Base-by-base conservation (phyloP, 2,113 vertebrate genomes). In the Felis chaus region DNA sequence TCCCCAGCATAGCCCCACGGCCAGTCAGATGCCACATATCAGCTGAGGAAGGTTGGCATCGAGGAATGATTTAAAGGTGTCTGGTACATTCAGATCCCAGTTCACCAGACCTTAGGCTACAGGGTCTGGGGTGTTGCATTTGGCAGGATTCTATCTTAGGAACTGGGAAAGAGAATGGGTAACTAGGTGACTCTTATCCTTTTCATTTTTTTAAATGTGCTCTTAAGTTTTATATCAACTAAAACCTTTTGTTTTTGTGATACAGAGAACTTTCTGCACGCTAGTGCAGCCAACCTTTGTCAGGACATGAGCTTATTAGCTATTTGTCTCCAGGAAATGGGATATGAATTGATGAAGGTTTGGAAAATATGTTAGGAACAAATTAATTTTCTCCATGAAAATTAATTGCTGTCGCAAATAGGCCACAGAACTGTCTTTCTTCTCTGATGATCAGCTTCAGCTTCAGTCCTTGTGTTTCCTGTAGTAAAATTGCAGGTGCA, bases 41-140 rank as follows among this genome's bases (percentile, higher is more conserved):
- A 97, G 97, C 97, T 95, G 93, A 93, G 83, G 76, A 65, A 41
- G 48, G 48, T 23, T 94, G 96, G 95, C 16, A 1, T 21, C 50
- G 73, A 94, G 27, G 68, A 50, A 14, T 39, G 84, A 23, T 61
- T 74, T 45, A 55, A 66, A 92, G 73, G 80, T 48, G 66, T 91
- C 89, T 66, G 73, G 97, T 69, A 95, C 97, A 97, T 97, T 95
- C 85, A 80, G 94, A 95, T 97, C 96, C 85, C 12, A 25, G 68
- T 66, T 85, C 36, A 14, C 31, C 19, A 19, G 63, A 83, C 85
- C 41, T 80, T 12, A 83, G 79, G 83, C 63, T 48, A 25, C 66
- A 8, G 61, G 78, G 76, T 89, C 94, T 91, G 94, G 71, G 63
- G 48, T 79, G 79, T 86, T 93, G 21, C 10, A 11, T 89, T 91